Evolutionary conservation across 2,888 invertebrate species (phyloP), one percentile per base, ranked within the genome.

Genomic region (Sinopyrophorus schimmeli): DNA sequence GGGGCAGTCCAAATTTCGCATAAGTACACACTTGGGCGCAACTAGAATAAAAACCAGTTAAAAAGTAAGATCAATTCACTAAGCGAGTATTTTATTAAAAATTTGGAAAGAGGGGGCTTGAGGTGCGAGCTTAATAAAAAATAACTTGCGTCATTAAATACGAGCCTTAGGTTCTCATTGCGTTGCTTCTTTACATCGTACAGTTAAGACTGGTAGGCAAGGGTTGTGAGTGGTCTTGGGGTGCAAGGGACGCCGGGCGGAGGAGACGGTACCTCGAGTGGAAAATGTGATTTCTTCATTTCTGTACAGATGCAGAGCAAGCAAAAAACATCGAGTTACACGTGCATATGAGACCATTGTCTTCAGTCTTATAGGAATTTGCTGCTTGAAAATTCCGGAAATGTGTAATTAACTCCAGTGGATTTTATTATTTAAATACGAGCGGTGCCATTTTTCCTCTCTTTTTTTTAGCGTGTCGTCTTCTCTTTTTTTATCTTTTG

Each of bases 241-340:
- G 61, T 60, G 57, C 52, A 57, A 59, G 47, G 54, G 55, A 53
- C 56, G 58, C 47, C 40, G 57, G 58, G 58, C 21, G 40, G 30
- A 47, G 53, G 47, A 49, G 51, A 59, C 55, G 55, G 53, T 63
- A 68, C 66, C 65, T 71, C 66, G 66, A 73, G 72, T 73, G 71
- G 71, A 73, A 73, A 73, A 73, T 72, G 70, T 70, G 71, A 73
- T 73, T 73, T 73, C 72, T 73, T 73, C 72, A 69, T 73, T 69
- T 70, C 62, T 47, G 40, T 30, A 41, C 35, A 35, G 34, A 41
- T 20, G 47, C 41, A 35, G 35, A 34, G 30, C 21, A 47, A 37
- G 41, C 34, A 32, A 42, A 44, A 44, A 44, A 35, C 28, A 23
- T 44, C 16, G 21, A 26, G 47, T 47, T 47, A 32, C 34, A 30